Evolutionary conservation across 2,797 vertebrate species (phyloP).

Genomic region (Aldrovandia affinis): DNA sequence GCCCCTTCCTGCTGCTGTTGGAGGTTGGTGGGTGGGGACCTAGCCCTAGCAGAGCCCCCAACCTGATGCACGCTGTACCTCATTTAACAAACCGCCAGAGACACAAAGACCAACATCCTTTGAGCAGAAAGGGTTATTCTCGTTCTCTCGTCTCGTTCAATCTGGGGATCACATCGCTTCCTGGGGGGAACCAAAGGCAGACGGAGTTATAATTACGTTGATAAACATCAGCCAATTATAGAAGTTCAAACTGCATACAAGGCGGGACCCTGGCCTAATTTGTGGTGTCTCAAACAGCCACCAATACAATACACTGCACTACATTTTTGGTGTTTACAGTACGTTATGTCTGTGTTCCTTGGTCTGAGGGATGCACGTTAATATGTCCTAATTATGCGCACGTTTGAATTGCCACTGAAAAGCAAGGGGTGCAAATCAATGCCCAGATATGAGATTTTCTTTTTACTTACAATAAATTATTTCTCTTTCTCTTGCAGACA

Average conservation of each 20-base stretch:
- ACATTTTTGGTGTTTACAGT: slow-evolving; percentile 35
- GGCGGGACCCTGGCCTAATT: slow-evolving; percentile 28
- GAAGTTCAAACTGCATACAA: slow-evolving; percentile 37
- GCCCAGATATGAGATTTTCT: not conserved
- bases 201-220: slow-evolving; percentile 37
- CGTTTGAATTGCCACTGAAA: not conserved
- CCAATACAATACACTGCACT: slow-evolving; percentile 29
- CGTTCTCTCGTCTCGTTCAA: slow-evolving; percentile 12
- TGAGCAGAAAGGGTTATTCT: slow-evolving; percentile 16
- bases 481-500: slow-evolving; percentile 76
- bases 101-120: not conserved
- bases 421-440: not conserved
- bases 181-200: slow-evolving; percentile 26
- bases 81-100: slow-evolving; percentile 26
- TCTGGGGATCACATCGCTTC: slow-evolving; percentile 31
- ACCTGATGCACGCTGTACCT: slow-evolving; percentile 23
- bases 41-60: not conserved
- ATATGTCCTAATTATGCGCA: slow-evolving; percentile 30
- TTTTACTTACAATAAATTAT: not conserved
- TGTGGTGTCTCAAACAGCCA: slow-evolving; percentile 26
- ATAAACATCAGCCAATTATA: slow-evolving; percentile 45
- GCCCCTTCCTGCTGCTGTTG: not conserved
- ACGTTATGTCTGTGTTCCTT: not conserved
- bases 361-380: slow-evolving; percentile 14
- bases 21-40: not conserved